These are phyloP conservation scores for Gymnoscopelus braueri DNA, from an alignment of 2,797 vertebrate genomes.

Conservation along the genomic window DNA sequence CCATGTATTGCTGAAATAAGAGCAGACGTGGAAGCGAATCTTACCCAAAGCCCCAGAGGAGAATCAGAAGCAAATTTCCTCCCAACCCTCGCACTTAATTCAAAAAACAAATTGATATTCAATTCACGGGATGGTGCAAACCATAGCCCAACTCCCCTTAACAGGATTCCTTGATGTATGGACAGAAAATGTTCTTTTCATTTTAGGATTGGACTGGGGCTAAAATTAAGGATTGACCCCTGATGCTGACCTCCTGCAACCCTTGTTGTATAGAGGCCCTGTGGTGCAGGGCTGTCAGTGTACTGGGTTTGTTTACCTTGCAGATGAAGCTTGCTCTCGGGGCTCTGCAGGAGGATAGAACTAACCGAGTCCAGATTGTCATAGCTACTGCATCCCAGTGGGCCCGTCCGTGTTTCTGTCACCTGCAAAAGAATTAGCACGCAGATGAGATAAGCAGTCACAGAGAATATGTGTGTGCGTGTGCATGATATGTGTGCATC, in stretches of 20 bases:
- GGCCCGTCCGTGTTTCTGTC: constrained; percentile 97
- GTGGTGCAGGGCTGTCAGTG: constrained; percentile 5
- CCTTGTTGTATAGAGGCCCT: neutral
- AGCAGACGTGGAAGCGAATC: constrained; percentile 46
- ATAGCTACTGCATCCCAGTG: constrained; percentile 99
- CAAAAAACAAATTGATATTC: constrained; percentile 54
- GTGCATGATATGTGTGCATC: no score
- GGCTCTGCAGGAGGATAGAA: constrained; percentile 98
- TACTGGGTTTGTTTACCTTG: constrained; percentile 86
- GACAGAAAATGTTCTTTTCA: constrained; percentile 17
- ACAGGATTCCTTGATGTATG: constrained; percentile 15
- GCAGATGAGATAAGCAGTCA: constrained; percentile 20
- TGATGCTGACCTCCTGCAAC: neutral
- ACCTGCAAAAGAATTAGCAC: constrained; percentile 84
- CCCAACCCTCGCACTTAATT: constrained; percentile 38
- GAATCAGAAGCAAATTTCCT: constrained; percentile 44
- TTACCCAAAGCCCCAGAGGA: constrained; percentile 33
- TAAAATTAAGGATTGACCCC: constrained; percentile 39
- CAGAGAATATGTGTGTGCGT: no score
- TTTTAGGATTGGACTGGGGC: constrained; percentile 12
- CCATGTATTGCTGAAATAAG: constrained; percentile 37
- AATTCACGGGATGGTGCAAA: constrained; percentile 40
- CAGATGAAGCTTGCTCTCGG: constrained; percentile 98
- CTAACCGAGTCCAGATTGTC: constrained; percentile 99
- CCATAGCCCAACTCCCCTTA: constrained; percentile 15